Base-by-base conservation (phyloP, 2,888 invertebrate species). In the Dryomyza anilis region DNA sequence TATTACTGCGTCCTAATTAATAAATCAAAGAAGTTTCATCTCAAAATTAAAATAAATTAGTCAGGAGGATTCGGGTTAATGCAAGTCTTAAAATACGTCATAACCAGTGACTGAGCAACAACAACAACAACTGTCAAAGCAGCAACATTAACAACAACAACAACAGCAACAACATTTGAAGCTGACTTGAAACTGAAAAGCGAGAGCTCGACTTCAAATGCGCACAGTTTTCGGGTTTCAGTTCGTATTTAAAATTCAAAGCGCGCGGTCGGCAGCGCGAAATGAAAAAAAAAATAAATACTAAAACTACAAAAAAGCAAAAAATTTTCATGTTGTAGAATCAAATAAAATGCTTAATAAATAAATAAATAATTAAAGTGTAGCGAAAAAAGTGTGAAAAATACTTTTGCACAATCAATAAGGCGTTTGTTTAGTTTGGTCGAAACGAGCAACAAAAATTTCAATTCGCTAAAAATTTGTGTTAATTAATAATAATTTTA, bases 201-300 rank as follows among this genome's bases (percentile, higher is more conserved):
- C 39, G 48, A 21, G 7, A 33, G 55, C 29, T 30, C 67, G 62
- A 63, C 67, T 71, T 69, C 63, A 63, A 60, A 61, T 43, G 36
- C 43, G 45, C 23, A 39, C n/a, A 55, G 45, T 65, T 62, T 55
- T 50, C 59, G 62, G 66, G 48, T 39, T 67, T 68, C 70, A 72
- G 73, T 73, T 69, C 62, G 53, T 52, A 63, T 71, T 68, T 52
- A 68, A 67, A 66, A 67, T 36, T 69, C 69, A 67, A 66, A 63
- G 68, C 59, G 70, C 56, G 62, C 70, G 70, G 73, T 73, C 67
- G 69, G 57, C 39, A 60, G 53, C 62, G 53, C 6, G 43, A 16
- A 21, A 25, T 25, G 5, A 43, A 57, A 39, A 16, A 30, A 30
- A 12, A 46, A 45, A 21, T 21, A 46, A 21, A 46, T 19, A 43